These are phyloP conservation scores for Drosophila maculinotata DNA, from an alignment of 2,888 invertebrate species.

Conservation along the genomic window DNA sequence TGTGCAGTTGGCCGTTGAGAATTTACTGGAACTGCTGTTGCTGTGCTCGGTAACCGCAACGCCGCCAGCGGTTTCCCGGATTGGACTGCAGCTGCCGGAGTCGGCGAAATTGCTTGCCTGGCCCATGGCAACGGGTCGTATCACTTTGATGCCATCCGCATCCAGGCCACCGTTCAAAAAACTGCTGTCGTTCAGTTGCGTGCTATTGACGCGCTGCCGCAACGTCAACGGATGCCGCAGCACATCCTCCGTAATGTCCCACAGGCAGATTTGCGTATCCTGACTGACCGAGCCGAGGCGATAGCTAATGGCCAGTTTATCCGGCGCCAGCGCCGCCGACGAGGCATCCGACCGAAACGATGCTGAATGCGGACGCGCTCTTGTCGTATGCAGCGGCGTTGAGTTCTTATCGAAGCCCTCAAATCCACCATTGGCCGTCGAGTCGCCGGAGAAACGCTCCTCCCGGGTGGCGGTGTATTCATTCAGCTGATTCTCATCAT, in stretches of 20 bases:
- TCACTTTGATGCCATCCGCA: slow-evolving; percentile 83
- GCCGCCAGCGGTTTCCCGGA: slow-evolving; percentile 57
- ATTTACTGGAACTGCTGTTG: slow-evolving; percentile 84
- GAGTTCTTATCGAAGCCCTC: slow-evolving; percentile 81
- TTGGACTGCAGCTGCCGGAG: slow-evolving; percentile 75
- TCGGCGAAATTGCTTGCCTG: slow-evolving; percentile 58
- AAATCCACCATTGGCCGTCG: slow-evolving; percentile 81
- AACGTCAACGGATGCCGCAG: slow-evolving; percentile 89
- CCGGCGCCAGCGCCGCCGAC: slow-evolving; percentile 83
- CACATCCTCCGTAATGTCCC: slow-evolving; percentile 99
- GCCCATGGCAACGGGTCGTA: slow-evolving; percentile 83
- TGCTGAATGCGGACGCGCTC: slow-evolving; percentile 83
- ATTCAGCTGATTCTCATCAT: slow-evolving; percentile 86
- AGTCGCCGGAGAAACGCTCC: slow-evolving; percentile 75
- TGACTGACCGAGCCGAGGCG: slow-evolving; percentile 97
- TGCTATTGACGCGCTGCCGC: slow-evolving; percentile 82
- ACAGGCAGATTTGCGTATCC: slow-evolving; percentile 98
- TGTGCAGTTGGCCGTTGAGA: slow-evolving; percentile 85
- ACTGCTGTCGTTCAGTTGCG: slow-evolving; percentile 80
- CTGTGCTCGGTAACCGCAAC: slow-evolving; percentile 77
- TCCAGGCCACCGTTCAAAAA: slow-evolving; percentile 83
- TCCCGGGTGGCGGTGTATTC: slow-evolving; percentile 78
- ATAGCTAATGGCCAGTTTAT: slow-evolving; percentile 88
- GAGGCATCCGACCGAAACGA: slow-evolving; percentile 84
- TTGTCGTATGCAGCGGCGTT: slow-evolving; percentile 78